These are phyloP conservation scores for Nomada fabriciana DNA, from an alignment of 2,888 invertebrate species.

Conservation along the genomic window DNA sequence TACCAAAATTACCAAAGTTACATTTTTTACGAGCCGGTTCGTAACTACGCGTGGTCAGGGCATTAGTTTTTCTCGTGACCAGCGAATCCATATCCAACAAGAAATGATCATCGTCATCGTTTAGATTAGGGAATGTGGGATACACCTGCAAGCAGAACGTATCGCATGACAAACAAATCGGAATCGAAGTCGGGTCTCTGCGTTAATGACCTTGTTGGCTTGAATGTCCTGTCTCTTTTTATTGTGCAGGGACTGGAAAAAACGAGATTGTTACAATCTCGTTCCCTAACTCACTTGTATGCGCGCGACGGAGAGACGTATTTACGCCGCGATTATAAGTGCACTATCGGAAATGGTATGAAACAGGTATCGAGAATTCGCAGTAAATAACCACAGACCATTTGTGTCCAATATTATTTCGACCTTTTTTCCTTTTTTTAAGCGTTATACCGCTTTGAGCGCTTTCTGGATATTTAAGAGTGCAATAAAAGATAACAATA, in stretches of 20 bases:
- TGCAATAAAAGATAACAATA: not conserved
- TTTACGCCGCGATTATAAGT: constrained; percentile 16
- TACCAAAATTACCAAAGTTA: constrained; percentile 72
- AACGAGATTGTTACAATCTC: constrained; percentile 25
- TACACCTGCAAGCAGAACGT: constrained; percentile 70
- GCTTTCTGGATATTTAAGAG: not conserved
- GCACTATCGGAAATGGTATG: not conserved
- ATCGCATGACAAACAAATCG: constrained; percentile 39
- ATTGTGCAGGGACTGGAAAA: not conserved
- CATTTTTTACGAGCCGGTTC: constrained; percentile 76
- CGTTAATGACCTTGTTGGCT: constrained; percentile 50
- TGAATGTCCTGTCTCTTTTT: constrained; percentile 17
- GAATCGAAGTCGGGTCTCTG: constrained; percentile 16
- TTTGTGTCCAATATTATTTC: constrained; percentile 17
- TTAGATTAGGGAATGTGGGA: constrained; percentile 65
- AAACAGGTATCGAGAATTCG: constrained; percentile 26
- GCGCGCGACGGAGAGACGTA: not conserved
- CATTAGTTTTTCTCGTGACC: constrained; percentile 70
- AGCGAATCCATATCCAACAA: constrained; percentile 81
- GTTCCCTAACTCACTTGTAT: not conserved
- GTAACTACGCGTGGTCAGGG: constrained; percentile 50
- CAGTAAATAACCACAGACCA: constrained; percentile 14
- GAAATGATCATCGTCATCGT: constrained; percentile 77
- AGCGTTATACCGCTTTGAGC: not conserved
- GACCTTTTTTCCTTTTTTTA: not conserved